These are phyloP conservation scores for Pangasianodon gigas DNA, from an alignment of 2,113 vertebrate species.

Conservation along the genomic window DNA sequence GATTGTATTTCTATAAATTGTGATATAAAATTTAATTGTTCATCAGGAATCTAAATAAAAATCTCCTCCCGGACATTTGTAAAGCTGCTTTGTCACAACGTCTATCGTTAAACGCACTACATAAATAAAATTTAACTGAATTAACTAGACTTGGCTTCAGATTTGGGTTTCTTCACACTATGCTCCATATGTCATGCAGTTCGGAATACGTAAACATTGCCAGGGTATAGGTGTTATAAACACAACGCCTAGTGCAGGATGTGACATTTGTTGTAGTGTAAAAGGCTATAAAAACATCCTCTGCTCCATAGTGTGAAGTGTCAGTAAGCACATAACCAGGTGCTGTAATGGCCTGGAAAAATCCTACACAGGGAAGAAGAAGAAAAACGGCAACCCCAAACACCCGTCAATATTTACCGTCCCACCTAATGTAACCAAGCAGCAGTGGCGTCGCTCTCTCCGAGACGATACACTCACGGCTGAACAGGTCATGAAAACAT, in stretches of 20 bases:
- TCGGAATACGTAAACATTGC: not conserved
- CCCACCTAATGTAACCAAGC: constrained; percentile 15
- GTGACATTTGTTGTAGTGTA: constrained; percentile 9
- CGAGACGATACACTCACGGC: not conserved
- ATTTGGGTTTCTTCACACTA: not conserved
- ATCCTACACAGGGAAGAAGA: not conserved
- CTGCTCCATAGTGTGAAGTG: constrained; percentile 1
- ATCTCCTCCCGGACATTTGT: not conserved
- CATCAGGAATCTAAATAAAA: not conserved
- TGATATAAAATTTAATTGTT: not conserved
- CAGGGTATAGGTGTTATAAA: not conserved
- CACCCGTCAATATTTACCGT: constrained; percentile 29
- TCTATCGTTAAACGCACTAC: not conserved
- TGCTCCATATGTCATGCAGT: not conserved
- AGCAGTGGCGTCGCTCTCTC: constrained; percentile 17
- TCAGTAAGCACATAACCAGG: constrained; percentile 16
- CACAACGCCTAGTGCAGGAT: not conserved
- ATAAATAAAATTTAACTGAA: not conserved
- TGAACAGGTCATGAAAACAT: constrained; percentile 4
- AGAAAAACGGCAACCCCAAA: not conserved
- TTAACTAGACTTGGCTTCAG: not conserved
- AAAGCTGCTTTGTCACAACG: not conserved
- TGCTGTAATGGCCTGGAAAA: constrained; percentile 21
- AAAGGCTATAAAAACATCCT: constrained; percentile 22
- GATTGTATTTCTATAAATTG: not conserved